phyloP scores from a whole-genome alignment of 35 echinoderm and acorn worm genomes.

The Lytechinus pictus region DNA sequence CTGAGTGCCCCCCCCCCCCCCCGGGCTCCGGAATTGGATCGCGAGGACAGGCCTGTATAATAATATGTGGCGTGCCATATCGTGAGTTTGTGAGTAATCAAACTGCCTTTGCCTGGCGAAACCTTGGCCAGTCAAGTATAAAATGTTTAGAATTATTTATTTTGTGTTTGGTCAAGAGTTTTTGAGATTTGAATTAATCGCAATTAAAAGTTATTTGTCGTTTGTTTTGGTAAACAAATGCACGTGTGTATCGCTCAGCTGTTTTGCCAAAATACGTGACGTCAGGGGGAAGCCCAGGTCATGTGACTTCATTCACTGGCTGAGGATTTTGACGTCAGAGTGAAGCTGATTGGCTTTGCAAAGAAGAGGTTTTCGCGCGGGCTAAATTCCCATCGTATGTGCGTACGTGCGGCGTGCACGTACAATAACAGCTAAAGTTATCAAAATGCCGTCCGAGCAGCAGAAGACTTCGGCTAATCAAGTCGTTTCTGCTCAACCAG shows the following conservation, averaged over 20 bases:
- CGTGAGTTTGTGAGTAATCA: background rate
- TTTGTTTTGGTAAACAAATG: conserved; percentile 64
- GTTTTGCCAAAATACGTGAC: conserved; percentile 51
- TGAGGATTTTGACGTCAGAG: conserved; percentile 55
- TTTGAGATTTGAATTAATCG: background rate
- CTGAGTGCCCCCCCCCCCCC: too few relatives aligned
- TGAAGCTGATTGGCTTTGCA: conserved; percentile 52
- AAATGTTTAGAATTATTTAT: background rate
- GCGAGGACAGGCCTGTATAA: too few relatives aligned
- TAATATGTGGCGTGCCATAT: too few relatives aligned
- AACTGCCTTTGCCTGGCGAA: background rate
- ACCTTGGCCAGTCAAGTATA: background rate
- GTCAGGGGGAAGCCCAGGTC: conserved; percentile 68
- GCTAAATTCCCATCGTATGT: background rate
- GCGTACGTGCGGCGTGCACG: conserved; percentile 26
- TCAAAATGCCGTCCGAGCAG: conserved; percentile 99
- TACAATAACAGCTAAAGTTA: background rate
- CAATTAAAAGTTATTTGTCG: background rate
- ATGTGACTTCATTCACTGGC: conserved; percentile 79
- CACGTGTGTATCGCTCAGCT: conserved; percentile 61
- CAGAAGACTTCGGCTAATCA: conserved; percentile 77
- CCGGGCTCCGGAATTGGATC: too few relatives aligned
- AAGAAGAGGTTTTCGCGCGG: conserved; percentile 40
- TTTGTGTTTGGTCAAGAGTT: background rate
- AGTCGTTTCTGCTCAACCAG: conserved; percentile 83